Evolutionary conservation across 2,888 invertebrate species (phyloP), one percentile per base, ranked within the genome.

Genomic region (Fragum whitleyi): DNA sequence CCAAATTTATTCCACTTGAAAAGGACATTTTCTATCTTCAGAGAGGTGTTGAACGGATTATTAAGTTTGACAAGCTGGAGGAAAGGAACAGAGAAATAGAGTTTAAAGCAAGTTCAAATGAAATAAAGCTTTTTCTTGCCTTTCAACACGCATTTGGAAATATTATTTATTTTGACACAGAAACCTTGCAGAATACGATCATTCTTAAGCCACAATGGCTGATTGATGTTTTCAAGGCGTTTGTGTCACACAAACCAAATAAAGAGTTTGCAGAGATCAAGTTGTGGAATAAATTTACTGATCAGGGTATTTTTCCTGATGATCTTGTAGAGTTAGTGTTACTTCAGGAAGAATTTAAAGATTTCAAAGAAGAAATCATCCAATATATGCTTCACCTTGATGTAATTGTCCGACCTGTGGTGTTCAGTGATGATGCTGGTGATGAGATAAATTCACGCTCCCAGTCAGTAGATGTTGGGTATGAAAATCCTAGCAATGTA

Each of bases 191-290:
- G 3, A 29, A 76, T 9, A 32, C 21, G 19, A 69, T 81, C 21
- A 80, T 84, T 51, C 62, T 84, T 2, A 57, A 72, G 9, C 83
- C 83, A 26, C 80, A 78, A 42, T 84, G 80, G 80, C 80, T 84
- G 1, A 70, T 84, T 51, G 80, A 81, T 65, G 80, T 74, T 0
- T 84, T 84, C 42, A 83, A 71, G 36, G 74, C 77, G n/a, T 83
- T 83, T 57, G 67, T 83, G 2, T n/a, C 61, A n/a, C 61, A 61
- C 32, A 61, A 61, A 61, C 16, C 29, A 29, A 47, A 53, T 7
- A 29, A 28, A 32, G 32, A 29, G 32, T n/a, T 29, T 29, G 26
- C 14, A 9, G 9, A 36, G 32, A 36, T 36, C 5, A 9, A 36
- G 3, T 6, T 6, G 32, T 36, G 32, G 32, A 36, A 36, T 6